A percentile compares a stretch with the other conserved stretches of the same genome.
These are phyloP conservation scores for Buceros bicornis DNA, from an alignment of 2,797 vertebrate genomes.

Conservation along the genomic window DNA sequence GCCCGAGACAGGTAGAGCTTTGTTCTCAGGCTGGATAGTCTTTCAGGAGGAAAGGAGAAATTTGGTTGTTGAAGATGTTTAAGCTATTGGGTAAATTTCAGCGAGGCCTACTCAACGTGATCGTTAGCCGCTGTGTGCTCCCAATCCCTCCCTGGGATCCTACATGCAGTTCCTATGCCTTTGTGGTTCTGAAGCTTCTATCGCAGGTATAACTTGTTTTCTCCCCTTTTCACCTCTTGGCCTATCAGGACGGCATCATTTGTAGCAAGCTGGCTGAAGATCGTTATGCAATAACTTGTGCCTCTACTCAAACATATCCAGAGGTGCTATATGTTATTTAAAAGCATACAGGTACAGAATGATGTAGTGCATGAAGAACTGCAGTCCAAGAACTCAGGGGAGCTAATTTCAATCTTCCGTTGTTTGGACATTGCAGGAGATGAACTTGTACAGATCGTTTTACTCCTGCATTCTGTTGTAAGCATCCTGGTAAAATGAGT, in stretches of 20 bases:
- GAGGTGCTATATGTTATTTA: neutral
- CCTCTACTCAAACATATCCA: neutral
- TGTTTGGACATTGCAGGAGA: neutral
- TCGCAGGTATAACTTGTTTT: neutral
- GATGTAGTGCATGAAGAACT: neutral
- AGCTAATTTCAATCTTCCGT: neutral
- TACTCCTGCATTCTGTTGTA: neutral
- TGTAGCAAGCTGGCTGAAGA: neutral
- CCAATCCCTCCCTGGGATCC: neutral
- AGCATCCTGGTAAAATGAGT: neutral
- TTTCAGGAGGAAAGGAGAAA: neutral
- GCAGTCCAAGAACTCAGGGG: neutral
- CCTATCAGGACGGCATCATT: neutral
- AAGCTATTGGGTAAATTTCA: neutral
- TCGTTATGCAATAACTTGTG: rapidly evolving
- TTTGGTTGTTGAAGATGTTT: neutral
- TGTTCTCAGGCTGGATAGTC: neutral
- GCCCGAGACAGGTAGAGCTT: rapidly evolving
- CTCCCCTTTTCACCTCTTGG: neutral
- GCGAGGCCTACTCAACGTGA: rapidly evolving
- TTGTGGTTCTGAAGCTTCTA: neutral
- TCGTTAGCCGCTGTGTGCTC: rapidly evolving
- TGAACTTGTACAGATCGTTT: neutral
- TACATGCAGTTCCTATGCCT: neutral
- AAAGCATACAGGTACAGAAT: neutral